Conservation (phyloP, 1,140 invertebrate genomes). For the Drosophila obscura region DNA sequence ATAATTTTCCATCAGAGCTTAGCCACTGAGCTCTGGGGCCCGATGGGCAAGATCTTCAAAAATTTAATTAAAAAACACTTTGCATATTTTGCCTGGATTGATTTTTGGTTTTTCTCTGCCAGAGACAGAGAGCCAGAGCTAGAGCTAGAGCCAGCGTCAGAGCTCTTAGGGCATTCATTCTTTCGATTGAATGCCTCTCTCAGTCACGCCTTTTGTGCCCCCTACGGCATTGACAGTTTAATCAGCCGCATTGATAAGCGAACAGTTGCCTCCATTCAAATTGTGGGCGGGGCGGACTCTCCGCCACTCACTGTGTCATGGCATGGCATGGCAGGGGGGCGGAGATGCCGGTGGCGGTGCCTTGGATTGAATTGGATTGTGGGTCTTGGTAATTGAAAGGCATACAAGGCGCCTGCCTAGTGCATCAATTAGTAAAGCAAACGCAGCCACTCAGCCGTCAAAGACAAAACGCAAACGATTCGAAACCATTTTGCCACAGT, state of each 20-base stretch:
- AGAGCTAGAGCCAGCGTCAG: not conserved
- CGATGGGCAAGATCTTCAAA: constrained; percentile 57
- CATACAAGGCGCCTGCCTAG: constrained; percentile 63
- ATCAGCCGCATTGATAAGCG: constrained; percentile 46
- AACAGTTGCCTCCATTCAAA: constrained; percentile 7
- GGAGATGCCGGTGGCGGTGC: no score
- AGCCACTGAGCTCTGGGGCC: not conserved
- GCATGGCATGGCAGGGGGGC: no score
- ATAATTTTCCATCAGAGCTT: constrained; percentile 46
- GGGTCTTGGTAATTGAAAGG: constrained; percentile 55
- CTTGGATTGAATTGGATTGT: not conserved
- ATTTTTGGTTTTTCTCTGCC: constrained; percentile 32
- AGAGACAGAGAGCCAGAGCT: not conserved
- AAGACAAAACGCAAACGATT: constrained; percentile 64
- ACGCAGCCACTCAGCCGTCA: constrained; percentile 71
- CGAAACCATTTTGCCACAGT: constrained; percentile 2
- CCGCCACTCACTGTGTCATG: no score
- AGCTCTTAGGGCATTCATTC: no score
- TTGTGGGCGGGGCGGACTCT: no score
- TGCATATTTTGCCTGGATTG: constrained; percentile 70
- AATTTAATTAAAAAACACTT: constrained; percentile 73
- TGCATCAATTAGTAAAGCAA: constrained; percentile 80
- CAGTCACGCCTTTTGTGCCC: constrained; percentile 19
- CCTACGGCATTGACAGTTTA: constrained; percentile 53
- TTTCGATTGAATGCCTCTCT: no score